Evolutionary conservation across 2,113 vertebrate genomes (phyloP), one percentile per base, ranked within the genome.

Genomic region (Cricetomys ansorgei): DNA sequence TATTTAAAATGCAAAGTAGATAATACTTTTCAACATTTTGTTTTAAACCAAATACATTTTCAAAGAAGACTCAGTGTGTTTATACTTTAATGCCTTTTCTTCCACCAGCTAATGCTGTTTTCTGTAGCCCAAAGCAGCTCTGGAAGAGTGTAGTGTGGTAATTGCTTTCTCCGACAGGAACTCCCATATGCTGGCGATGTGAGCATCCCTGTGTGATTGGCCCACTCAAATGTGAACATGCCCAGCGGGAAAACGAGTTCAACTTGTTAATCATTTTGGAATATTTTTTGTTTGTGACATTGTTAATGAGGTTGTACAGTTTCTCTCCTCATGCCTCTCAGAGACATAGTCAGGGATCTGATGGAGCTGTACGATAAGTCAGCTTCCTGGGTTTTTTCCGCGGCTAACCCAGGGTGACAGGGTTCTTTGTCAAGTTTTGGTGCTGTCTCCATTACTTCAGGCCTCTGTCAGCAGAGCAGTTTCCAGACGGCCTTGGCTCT

Each of bases 1-100:
- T 94, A 92, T 93, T 43, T 96, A 91, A 97, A 96, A 96, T 93
- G 55, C 90, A 97, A 55, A 98, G 57, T 83, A 95, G 62, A 96
- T 92, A 12, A 91, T 96, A 96, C 92, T 45, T 95, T 97, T 91
- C 69, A 83, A 89, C 57, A 92, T 92, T 97, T 95, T 95, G 45
- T 67, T 96, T 91, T 92, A 95, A 91, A 95, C 87, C 92, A 96
- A 95, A 94, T 67, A 93, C 77, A 93, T 91, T 94, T 95, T 95
- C 13, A 50, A 92, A 64, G 92, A 92, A 90, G 79, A 79, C 88
- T 95, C 92, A 86, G 90, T 91, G 43, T 97, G 57, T 92, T 94
- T 97, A 59, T 43, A 97, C 94, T 95, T 96, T 95, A 91, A 57
- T 95, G 93, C 3, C 11, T 8, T 3, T 16, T 0, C 77, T 53